Percentiles rank a stretch among this genome's conserved stretches.
Conservation (phyloP, 2,888 invertebrate genomes). For the Sinopyrophorus schimmeli region DNA sequence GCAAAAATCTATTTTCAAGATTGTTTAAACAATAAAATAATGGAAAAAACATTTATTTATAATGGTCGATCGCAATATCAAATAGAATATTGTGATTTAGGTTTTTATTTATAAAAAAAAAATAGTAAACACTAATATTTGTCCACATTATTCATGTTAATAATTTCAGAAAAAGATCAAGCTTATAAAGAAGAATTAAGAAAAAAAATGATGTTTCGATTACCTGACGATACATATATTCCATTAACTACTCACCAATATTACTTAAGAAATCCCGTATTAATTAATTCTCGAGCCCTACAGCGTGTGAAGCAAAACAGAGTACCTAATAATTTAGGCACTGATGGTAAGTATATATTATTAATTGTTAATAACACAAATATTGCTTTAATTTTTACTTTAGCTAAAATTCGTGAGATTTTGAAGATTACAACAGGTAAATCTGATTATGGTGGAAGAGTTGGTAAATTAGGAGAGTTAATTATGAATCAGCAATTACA, state of each 20-base stretch:
- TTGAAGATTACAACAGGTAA: slow-evolving; percentile 56
- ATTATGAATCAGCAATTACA: slow-evolving; percentile 56
- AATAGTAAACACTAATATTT: not conserved
- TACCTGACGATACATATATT: slow-evolving; percentile 26
- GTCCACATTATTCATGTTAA: not conserved
- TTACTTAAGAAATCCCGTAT: slow-evolving; percentile 26
- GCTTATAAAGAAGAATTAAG: slow-evolving; percentile 17
- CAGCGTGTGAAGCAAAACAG: not conserved
- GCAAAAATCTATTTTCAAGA: slow-evolving; percentile 15
- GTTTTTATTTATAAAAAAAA: slow-evolving; percentile 40
- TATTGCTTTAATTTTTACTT: slow-evolving; percentile 8
- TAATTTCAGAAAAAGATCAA: slow-evolving; percentile 15
- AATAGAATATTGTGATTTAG: slow-evolving; percentile 60
- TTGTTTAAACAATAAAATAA: slow-evolving; percentile 22
- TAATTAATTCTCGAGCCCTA: slow-evolving; percentile 19
- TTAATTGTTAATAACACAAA: too few species aligned
- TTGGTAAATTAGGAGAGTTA: slow-evolving; percentile 55
- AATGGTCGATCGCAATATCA: slow-evolving; percentile 62
- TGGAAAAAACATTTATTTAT: slow-evolving; percentile 24
- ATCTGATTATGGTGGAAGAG: slow-evolving; percentile 52
- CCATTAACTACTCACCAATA: slow-evolving; percentile 28
- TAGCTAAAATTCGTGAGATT: slow-evolving; percentile 45
- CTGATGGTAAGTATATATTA: slow-evolving; percentile 16
- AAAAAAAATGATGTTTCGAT: slow-evolving; percentile 12
- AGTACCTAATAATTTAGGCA: slow-evolving; percentile 19